These are phyloP conservation scores for Cairina moschata DNA, from an alignment of 2,113 vertebrate genomes.

Conservation along the genomic window DNA sequence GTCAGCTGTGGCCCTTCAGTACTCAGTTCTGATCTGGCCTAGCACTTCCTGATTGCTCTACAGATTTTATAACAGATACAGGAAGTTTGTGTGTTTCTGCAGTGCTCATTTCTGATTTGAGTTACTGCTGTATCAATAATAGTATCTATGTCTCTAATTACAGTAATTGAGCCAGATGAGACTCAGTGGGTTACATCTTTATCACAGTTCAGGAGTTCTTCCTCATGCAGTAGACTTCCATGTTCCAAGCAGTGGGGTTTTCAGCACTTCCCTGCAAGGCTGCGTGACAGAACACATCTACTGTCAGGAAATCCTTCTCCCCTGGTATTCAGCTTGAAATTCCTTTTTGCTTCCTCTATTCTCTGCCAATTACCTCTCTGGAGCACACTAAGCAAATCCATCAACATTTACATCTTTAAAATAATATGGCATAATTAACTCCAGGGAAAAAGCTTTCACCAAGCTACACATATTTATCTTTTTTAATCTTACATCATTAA, in stretches of 20 bases:
- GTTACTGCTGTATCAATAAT: not conserved
- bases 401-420: constrained; percentile 47
- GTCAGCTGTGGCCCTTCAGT: not conserved
- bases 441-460: constrained; percentile 45
- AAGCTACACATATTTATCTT: constrained; percentile 30
- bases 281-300: not conserved
- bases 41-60: not conserved
- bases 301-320: constrained; percentile 9
- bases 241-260: not conserved
- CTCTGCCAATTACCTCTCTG: constrained; percentile 16
- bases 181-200: not conserved
- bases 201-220: not conserved
- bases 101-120: not conserved
- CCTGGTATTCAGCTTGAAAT: not conserved
- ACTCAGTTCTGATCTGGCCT: not conserved
- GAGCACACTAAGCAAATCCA: constrained; percentile 14
- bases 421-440: constrained; percentile 7
- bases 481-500: constrained; percentile 42
- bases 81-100: not conserved
- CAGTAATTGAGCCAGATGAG: not conserved
- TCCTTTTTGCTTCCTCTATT: constrained; percentile 45
- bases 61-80: not conserved
- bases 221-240: not conserved
- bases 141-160: not conserved
- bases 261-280: not conserved